Evolutionary conservation across 2,113 vertebrate species (phyloP), one percentile per base, ranked within the genome.

Genomic region (Strix aluco): DNA sequence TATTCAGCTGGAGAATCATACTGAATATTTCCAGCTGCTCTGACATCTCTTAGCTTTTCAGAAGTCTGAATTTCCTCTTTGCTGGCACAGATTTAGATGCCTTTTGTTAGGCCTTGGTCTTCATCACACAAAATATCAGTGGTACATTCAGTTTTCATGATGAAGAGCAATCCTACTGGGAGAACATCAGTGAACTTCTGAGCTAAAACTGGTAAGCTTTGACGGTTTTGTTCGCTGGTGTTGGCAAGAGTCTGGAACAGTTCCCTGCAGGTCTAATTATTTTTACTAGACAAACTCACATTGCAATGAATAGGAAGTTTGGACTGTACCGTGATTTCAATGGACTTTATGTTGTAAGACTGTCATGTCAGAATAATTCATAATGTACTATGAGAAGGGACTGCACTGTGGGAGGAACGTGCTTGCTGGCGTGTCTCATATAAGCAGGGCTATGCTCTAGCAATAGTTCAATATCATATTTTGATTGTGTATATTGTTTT

Each of bases 221-320:
- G 94, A 97, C 92, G 61, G 58, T 82, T 95, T 96, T 93, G 92
- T 90, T 95, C 87, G 81, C 71, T 92, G 93, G 87, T 86, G 49
- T 63, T 97, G 91, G 94, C 85, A 96, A 95, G 88, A 81, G 74
- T 77, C 61, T 92, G 93, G 92, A 94, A 67, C 65, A 90, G 93
- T 96, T 97, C 97, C 96, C 97, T 96, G 92, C 94, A 97, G 96
- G 90, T 97, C 77, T 96, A 96, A 97, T 97, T 97, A 97, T 94
- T 96, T 97, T 96, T 93, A 84, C 92, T 78, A 97, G 87, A 87
- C 78, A 89, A 92, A 69, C 52, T 92, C 90, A 67, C 38, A 52
- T 80, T 83, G 75, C 80, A 91, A 79, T 81, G 96, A 92, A 87
- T 52, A 89, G 70, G 82, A 94, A 87, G 57, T 71, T 93, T 96